Evolutionary conservation across 2,888 invertebrate genomes (phyloP).

Genomic region (Hyppa rectilinea): DNA sequence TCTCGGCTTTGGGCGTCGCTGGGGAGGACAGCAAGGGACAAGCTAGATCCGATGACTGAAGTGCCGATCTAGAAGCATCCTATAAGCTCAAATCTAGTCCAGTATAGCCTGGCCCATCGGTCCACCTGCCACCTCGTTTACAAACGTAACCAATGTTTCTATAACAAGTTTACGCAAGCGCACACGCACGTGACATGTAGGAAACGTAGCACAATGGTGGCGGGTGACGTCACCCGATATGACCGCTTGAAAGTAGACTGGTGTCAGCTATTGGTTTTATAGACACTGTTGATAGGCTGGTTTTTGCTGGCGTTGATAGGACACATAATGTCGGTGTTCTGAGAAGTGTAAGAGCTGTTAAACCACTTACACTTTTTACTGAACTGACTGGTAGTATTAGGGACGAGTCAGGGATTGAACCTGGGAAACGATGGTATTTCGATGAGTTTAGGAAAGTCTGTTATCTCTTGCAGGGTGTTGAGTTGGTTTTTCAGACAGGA

Average conservation of each 20-base stretch:
- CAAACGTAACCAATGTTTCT: conserved; percentile 60
- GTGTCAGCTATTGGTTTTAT: conserved; percentile 45
- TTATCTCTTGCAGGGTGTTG: neutral
- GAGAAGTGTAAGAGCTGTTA: conserved; percentile 6
- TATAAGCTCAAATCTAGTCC: conserved; percentile 7
- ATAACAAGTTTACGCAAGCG: conserved; percentile 59
- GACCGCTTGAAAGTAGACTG: conserved; percentile 54
- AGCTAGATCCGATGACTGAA: too few species aligned
- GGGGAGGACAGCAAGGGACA: too few species aligned
- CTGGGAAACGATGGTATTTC: neutral
- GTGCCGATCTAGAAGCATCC: neutral
- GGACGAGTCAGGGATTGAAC: neutral
- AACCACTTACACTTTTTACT: conserved; percentile 31
- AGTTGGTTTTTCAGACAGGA: too few species aligned
- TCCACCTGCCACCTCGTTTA: conserved; percentile 53
- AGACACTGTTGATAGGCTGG: conserved; percentile 22
- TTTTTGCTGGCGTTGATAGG: conserved; percentile 26
- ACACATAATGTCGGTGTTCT: conserved; percentile 8
- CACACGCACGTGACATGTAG: conserved; percentile 63
- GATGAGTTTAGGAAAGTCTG: too few species aligned
- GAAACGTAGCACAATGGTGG: conserved; percentile 58
- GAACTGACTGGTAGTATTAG: conserved; percentile 1
- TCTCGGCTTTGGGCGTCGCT: too few species aligned
- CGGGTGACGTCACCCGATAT: conserved; percentile 57
- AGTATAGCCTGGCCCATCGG: conserved; percentile 9